Evolutionary conservation across 2,888 invertebrate species (phyloP), one percentile per base, ranked within the genome.

Genomic region (Operophtera brumata): DNA sequence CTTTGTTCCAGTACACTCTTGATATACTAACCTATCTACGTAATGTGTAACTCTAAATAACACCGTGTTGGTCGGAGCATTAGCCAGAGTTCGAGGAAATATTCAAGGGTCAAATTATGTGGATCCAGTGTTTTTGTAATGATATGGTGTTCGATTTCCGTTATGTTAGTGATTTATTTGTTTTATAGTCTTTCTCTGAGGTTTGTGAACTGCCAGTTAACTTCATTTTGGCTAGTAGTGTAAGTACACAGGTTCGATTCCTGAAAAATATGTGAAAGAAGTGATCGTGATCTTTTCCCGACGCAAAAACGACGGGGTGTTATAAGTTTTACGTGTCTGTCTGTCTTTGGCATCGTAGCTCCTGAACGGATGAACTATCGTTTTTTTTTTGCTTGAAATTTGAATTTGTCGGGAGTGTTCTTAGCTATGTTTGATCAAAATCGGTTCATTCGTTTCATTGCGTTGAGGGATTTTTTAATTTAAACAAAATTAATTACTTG

Each of bases 81-180:
- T 39, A 39, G 44, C 14, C 48, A 48, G 10, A 52, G 25, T 57
- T 41, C 11, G 12, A 36, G 32, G 42, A 39, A 34, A 72, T 68
- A 36, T 47, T 6, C 26, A 10, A 35, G 36, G 66, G 71, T 74
- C 66, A 73, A 69, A n/a, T n/a, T 60, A 65, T 75, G 65, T 80
- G 78, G 78, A 67, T 78, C 6, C 73, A 75, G 52, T 77, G 73
- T 54, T 65, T 75, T 34, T 72, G 71, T 57, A 64, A 73, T 46
- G 66, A 70, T 47, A 61, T 65, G 28, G 59, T 62, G 35, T 52
- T 69, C 8, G 70, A 74, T 46, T 61, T 64, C 26, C 61, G 67
- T 55, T 69, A 72, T 64, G 63, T 60, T 64, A 50, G 59, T 61
- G 54, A 48, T 41, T 32, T 35, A 13, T 36, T 62, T 52, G 45